phyloP scores from a whole-genome alignment of 2,888 invertebrate species.

The Petrophora chlorosata region DNA sequence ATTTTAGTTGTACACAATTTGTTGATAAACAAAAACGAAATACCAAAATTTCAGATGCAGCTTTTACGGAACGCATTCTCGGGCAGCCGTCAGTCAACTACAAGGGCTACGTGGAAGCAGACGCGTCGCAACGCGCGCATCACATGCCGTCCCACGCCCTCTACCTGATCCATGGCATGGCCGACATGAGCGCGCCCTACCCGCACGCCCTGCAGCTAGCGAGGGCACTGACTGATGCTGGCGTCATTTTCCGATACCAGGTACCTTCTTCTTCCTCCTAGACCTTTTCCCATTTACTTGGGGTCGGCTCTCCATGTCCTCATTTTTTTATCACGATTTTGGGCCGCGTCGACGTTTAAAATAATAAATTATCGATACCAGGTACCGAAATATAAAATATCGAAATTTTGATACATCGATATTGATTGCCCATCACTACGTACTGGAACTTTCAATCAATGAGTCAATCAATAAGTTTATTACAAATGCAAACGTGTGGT shows the following conservation, averaged over 20 bases:
- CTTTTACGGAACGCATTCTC: slow-evolving; percentile 97
- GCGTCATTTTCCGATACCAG: slow-evolving; percentile 96
- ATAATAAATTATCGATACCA: no score
- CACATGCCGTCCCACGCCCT: slow-evolving; percentile 94
- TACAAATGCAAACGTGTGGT: no score
- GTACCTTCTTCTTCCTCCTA: slow-evolving; percentile 82
- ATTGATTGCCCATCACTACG: no score
- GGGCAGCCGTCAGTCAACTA: slow-evolving; percentile 94
- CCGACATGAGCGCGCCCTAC: slow-evolving; percentile 96
- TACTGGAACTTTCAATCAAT: no score
- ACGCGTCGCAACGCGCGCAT: slow-evolving; percentile 93
- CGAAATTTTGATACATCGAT: no score
- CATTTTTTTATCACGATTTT: no score
- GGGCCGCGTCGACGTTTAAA: no score
- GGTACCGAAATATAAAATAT: no score
- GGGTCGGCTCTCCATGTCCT: no score
- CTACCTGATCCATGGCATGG: slow-evolving; percentile 96
- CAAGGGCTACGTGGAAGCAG: slow-evolving; percentile 95
- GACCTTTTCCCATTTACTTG: no score
- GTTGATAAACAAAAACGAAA: no score
- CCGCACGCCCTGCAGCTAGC: slow-evolving; percentile 96
- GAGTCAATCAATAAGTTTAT: no score
- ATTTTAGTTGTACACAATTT: background rate
- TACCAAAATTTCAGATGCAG: slow-evolving; percentile 89
- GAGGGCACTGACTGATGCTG: slow-evolving; percentile 92